Conservation (phyloP, 2,888 invertebrate species). For the Machimus atricapillus region DNA sequence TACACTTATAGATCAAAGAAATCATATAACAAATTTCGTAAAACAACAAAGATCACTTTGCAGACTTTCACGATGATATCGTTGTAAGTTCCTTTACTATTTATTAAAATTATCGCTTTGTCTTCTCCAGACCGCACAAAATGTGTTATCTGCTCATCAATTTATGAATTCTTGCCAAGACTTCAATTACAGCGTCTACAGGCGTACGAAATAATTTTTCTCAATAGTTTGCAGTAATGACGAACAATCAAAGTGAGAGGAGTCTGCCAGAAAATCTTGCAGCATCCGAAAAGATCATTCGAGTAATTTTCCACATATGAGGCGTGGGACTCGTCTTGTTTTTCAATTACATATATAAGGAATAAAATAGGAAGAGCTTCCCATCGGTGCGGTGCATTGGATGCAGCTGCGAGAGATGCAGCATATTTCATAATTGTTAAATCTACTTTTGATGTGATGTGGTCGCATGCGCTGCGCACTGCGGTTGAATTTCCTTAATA, state of each 20-base stretch:
- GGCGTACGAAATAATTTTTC: neutral
- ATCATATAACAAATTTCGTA: neutral
- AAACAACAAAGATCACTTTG: neutral
- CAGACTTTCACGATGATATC: neutral
- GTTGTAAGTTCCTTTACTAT: neutral
- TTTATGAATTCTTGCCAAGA: neutral
- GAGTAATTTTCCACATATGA: neutral
- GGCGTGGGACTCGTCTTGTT: neutral
- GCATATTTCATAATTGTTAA: conserved; percentile 1
- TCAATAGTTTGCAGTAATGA: neutral
- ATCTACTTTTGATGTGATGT: neutral
- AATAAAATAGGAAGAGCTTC: conserved; percentile 14
- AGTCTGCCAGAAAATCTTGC: neutral
- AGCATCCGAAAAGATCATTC: neutral
- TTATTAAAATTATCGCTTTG: neutral
- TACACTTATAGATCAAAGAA: neutral
- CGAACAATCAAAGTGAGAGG: neutral
- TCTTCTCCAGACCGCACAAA: neutral
- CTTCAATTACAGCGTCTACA: neutral
- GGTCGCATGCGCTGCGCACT: neutral
- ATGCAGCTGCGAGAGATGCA: neutral
- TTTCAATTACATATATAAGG: conserved; percentile 13
- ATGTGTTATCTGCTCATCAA: neutral
- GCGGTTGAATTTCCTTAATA: neutral
- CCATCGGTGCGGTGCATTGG: neutral